Percentiles rank a stretch among this genome's conserved stretches.
These are phyloP conservation scores for Ceratothoa steindachneri DNA, from an alignment of 2,888 invertebrate genomes.

Conservation along the genomic window DNA sequence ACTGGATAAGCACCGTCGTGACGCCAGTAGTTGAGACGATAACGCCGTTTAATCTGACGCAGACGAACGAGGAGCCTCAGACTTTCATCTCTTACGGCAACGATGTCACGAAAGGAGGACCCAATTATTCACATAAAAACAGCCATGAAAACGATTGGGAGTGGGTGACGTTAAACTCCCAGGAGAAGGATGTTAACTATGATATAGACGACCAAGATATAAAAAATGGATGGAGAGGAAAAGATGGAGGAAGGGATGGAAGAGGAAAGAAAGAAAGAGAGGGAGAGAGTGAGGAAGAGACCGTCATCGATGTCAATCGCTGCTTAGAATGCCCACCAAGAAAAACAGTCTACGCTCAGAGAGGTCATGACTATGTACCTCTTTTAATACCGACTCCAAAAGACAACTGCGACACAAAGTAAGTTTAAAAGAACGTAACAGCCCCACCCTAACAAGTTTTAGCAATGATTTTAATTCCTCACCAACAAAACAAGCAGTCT, in stretches of 20 bases:
- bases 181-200: not conserved
- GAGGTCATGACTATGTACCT: not conserved
- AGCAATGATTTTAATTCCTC: no score
- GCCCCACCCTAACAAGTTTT: no score
- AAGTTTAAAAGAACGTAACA: not conserved
- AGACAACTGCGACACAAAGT: not conserved
- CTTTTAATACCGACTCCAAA: constrained; percentile 10
- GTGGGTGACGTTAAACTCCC: not conserved
- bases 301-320: not conserved
- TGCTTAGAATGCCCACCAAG: not conserved
- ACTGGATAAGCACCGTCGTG: not conserved
- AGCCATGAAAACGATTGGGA: not conserved
- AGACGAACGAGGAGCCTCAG: not conserved
- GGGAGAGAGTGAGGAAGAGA: not conserved
- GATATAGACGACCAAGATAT: not conserved
- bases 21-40: not conserved
- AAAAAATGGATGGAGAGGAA: not conserved
- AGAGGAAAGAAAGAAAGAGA: not conserved
- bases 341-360: not conserved
- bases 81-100: not conserved
- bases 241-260: not conserved
- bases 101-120: not conserved
- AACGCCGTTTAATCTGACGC: not conserved
- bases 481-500: not conserved
- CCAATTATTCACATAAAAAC: not conserved